These are phyloP conservation scores for Drosophila quasianomalipes DNA, from an alignment of 2,888 invertebrate genomes.

Conservation along the genomic window DNA sequence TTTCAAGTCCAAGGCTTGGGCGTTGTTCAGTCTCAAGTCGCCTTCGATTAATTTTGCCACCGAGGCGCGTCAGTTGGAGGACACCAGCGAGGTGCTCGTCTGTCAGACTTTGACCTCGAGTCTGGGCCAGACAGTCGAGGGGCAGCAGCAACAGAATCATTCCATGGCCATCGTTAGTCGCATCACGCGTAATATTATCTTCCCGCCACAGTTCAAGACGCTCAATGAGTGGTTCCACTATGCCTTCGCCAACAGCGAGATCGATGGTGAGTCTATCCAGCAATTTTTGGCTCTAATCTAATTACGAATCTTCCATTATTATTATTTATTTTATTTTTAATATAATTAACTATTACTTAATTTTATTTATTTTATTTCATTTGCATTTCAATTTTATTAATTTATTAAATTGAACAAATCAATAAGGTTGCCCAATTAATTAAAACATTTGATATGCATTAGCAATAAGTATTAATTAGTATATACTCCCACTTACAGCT, in stretches of 20 bases:
- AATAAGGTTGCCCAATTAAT: no score
- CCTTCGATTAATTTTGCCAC: conserved; percentile 97
- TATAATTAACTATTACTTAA: no score
- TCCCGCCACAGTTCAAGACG: conserved; percentile 97
- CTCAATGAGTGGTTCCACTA: conserved; percentile 98
- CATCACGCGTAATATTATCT: conserved; percentile 95
- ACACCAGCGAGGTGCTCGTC: conserved; percentile 91
- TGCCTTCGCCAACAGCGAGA: conserved; percentile 97
- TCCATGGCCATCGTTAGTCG: conserved; percentile 98
- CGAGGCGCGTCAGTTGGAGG: conserved; percentile 94
- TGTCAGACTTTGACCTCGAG: conserved; percentile 96
- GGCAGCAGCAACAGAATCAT: conserved; percentile 89
- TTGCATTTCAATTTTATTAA: no score
- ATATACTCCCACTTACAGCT: conserved; percentile 86
- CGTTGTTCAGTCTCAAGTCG: conserved; percentile 96
- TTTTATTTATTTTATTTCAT: no score
- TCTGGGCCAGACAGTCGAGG: conserved; percentile 90
- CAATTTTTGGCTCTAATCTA: not conserved
- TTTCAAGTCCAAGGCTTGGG: conserved; percentile 98
- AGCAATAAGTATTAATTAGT: not conserved
- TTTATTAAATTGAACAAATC: no score
- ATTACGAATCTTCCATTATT: not conserved
- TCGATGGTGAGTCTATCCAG: conserved; percentile 90
- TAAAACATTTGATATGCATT: no score
- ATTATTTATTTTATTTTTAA: no score